Evolutionary conservation across 2,888 invertebrate genomes (phyloP).

Genomic region (Gryllus longicercus): DNA sequence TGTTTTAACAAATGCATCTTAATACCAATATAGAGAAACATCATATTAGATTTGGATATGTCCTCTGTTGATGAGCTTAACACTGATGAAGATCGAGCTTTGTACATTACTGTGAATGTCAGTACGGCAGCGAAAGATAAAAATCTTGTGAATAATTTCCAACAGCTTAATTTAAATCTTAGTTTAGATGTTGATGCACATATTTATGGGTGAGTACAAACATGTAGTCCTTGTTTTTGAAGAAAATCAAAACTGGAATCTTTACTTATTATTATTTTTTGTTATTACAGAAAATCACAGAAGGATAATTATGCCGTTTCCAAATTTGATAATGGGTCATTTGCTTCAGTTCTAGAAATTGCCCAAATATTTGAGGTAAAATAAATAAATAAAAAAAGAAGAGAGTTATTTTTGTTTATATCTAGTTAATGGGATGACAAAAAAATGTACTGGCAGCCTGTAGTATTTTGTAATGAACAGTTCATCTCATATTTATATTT

Average conservation of each 20-base stretch:
- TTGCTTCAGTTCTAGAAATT: background rate
- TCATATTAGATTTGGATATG: constrained; percentile 4
- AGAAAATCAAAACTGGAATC: too few species aligned
- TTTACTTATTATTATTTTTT: background rate
- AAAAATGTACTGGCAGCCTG: too few species aligned
- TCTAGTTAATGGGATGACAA: too few species aligned
- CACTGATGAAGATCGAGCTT: background rate
- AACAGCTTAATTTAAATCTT: background rate
- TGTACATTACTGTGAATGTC: background rate
- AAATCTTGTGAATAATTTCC: background rate
- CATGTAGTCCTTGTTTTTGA: too few species aligned
- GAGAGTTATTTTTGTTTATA: too few species aligned
- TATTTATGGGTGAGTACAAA: background rate
- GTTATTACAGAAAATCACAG: background rate
- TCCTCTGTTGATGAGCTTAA: background rate
- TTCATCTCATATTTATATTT: too few species aligned
- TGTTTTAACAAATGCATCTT: too few species aligned
- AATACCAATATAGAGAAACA: background rate
- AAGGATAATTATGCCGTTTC: background rate
- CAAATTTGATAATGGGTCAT: background rate
- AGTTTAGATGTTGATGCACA: background rate
- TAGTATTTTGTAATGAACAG: too few species aligned
- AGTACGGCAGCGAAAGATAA: background rate
- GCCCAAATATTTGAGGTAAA: background rate
- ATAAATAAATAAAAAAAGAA: background rate